phyloP scores from a whole-genome alignment of 2,888 invertebrate species.

The Meliscaeva auricollis region DNA sequence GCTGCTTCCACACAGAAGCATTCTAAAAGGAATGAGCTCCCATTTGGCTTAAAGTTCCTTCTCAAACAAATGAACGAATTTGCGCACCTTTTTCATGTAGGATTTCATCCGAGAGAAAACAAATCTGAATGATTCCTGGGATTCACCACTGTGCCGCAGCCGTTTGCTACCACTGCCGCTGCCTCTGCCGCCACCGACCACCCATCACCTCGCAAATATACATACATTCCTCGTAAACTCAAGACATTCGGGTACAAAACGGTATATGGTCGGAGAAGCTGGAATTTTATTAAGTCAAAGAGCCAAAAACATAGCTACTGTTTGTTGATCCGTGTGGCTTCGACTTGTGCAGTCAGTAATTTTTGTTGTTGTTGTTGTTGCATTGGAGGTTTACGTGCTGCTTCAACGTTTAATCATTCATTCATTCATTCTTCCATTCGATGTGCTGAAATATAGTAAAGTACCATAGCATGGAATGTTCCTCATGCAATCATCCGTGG shows the following conservation, averaged over 20 bases:
- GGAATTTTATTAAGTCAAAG: slow-evolving; percentile 50
- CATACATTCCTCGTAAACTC: slow-evolving; percentile 1
- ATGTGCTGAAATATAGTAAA: neutral
- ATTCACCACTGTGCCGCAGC: neutral
- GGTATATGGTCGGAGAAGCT: slow-evolving; percentile 1
- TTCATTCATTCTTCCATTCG: slow-evolving; percentile 15
- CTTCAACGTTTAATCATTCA: slow-evolving; percentile 44
- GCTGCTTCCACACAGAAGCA: neutral
- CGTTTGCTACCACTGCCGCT: neutral
- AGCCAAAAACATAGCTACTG: slow-evolving; percentile 36
- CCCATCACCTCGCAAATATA: neutral
- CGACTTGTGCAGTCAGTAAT: slow-evolving; percentile 4
- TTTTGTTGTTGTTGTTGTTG: slow-evolving; percentile 9
- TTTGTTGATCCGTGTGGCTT: slow-evolving; percentile 40
- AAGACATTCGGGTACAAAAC: neutral
- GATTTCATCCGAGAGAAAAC: slow-evolving; percentile 3
- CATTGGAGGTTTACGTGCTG: slow-evolving; percentile 37
- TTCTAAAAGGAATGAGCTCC: neutral
- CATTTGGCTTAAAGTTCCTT: neutral
- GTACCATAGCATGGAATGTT: slow-evolving; percentile 22
- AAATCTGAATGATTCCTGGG: slow-evolving; percentile 5
- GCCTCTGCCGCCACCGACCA: neutral
- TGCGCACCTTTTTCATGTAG: slow-evolving; percentile 28
- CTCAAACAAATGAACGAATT: slow-evolving; percentile 16
- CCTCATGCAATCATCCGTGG: slow-evolving; percentile 46